phyloP scores from a whole-genome alignment of 2,113 vertebrate species.

The Thunnus thynnus region DNA sequence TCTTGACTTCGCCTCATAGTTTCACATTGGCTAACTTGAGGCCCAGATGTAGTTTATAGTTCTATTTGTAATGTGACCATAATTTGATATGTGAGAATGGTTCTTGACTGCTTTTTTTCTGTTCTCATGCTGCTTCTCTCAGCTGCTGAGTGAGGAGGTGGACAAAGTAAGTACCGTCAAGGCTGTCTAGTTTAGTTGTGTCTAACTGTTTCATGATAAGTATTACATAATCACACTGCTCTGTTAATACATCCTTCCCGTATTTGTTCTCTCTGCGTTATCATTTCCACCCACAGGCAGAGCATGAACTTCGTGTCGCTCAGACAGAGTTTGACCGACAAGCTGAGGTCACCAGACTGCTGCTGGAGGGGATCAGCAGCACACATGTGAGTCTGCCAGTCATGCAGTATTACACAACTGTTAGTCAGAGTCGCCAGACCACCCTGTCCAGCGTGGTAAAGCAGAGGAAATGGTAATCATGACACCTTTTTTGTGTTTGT shows the following conservation, averaged over 20 bases:
- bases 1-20: background rate
- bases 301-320: conserved; percentile 93
- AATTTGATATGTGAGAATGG: background rate
- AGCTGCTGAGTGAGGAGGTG: conserved; percentile 98
- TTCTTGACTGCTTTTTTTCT: conserved; percentile 78
- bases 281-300: conserved; percentile 84
- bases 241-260: background rate
- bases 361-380: conserved; percentile 96
- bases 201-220: background rate
- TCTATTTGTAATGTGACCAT: background rate
- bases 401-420: conserved; percentile 45
- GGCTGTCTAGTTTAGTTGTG: background rate
- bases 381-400: conserved; percentile 89
- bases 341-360: conserved; percentile 93
- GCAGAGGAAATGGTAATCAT: too few relatives aligned
- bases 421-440: background rate
- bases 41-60: background rate
- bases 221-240: background rate
- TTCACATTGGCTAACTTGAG: background rate
- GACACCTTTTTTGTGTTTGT: too few relatives aligned
- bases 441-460: rapidly evolving
- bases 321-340: conserved; percentile 97
- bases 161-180: conserved; percentile 91
- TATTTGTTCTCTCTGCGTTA: background rate
- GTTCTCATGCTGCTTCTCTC: conserved; percentile 80